Evolutionary conservation across 2,113 vertebrate species (phyloP).

Genomic region (Myrmecophaga tridactyla): DNA sequence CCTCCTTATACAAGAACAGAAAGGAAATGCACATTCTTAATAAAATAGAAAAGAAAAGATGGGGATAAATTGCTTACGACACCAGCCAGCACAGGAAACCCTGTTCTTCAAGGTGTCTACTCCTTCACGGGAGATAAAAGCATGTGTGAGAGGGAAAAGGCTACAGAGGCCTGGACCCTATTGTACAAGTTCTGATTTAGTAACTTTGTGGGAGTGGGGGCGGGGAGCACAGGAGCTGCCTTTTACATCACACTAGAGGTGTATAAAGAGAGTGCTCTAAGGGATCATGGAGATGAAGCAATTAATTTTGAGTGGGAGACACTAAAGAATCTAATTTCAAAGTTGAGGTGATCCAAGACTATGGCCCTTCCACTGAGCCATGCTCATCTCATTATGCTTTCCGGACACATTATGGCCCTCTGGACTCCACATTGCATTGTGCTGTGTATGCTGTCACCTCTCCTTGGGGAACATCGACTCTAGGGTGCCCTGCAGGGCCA

Average conservation of each 20-base stretch:
- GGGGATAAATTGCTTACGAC: background rate
- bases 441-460: too few relatives aligned
- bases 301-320: background rate
- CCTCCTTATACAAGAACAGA: background rate
- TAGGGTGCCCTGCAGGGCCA: fast-evolving
- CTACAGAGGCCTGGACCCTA: background rate
- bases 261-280: background rate
- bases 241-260: fast-evolving
- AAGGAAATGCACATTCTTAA: background rate
- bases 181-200: background rate
- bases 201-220: background rate
- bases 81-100: background rate
- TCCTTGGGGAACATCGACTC: background rate
- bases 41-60: background rate
- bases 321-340: too few relatives aligned
- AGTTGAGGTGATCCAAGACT: background rate
- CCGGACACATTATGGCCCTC: fast-evolving
- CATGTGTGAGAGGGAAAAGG: background rate
- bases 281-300: background rate
- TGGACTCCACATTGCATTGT: fast-evolving
- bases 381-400: too few relatives aligned
- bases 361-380: fast-evolving
- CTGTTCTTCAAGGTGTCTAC: background rate
- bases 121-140: background rate
- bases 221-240: background rate